Evolutionary conservation across 1,140 invertebrate species (phyloP).

Genomic region (Phthorimaea operculella): DNA sequence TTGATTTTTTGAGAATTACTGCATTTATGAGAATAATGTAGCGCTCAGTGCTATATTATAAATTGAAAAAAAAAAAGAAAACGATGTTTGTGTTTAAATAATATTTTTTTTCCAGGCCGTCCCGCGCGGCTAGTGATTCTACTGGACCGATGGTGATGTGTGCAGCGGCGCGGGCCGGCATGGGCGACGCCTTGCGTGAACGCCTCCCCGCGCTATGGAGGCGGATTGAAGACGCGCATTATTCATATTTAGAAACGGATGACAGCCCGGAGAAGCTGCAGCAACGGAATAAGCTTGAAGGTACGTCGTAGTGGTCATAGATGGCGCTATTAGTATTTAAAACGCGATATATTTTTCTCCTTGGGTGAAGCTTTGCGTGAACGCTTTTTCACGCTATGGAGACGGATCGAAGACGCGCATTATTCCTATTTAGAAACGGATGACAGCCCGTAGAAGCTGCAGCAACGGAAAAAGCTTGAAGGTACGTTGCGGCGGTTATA

Average conservation of each 20-base stretch:
- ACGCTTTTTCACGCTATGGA: slow-evolving; percentile 72
- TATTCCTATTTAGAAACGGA: slow-evolving; percentile 81
- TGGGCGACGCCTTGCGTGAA: slow-evolving; percentile 66
- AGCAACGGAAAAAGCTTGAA: slow-evolving; percentile 79
- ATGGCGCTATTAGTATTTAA: no score
- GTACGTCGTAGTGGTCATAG: slow-evolving; percentile 48
- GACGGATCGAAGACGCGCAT: slow-evolving; percentile 76
- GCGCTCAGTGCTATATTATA: no score
- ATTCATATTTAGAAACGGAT: slow-evolving; percentile 80
- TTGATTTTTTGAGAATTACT: no score
- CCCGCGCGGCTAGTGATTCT: background rate
- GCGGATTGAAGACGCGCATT: slow-evolving; percentile 76
- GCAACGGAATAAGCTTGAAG: slow-evolving; percentile 79
- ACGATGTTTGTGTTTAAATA: background rate
- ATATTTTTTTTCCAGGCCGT: background rate
- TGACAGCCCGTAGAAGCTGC: slow-evolving; percentile 78
- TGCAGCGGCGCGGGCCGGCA: slow-evolving; percentile 36
- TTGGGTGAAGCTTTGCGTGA: slow-evolving; percentile 58
- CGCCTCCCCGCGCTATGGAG: slow-evolving; percentile 73
- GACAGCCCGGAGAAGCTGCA: slow-evolving; percentile 79
- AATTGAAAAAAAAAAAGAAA: no score
- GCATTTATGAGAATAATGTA: no score
- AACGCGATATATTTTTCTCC: no score
- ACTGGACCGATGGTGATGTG: slow-evolving; percentile 59
- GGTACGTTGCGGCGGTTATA: slow-evolving; percentile 53